phyloP scores from a whole-genome alignment of 2,113 vertebrate species.

The Paradisaea rubra region DNA sequence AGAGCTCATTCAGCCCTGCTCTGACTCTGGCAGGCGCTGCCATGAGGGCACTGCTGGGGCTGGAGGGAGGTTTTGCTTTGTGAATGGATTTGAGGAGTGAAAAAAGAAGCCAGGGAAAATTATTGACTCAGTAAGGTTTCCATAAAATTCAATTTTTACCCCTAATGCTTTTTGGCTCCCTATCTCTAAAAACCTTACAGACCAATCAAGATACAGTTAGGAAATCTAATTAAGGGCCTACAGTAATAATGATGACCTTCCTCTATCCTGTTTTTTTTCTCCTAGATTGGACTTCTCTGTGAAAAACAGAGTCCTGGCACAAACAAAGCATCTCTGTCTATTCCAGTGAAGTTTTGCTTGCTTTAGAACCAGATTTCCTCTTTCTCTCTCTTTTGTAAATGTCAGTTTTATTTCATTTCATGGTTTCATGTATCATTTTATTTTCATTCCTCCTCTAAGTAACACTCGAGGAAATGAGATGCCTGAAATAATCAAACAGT shows the following conservation, averaged over 20 bases:
- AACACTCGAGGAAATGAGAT: constrained; percentile 3
- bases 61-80: background rate
- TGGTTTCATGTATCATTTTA: constrained; percentile 7
- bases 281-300: background rate
- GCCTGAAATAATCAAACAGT: constrained; percentile 40
- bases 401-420: constrained; percentile 20
- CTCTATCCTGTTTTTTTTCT: background rate
- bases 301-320: background rate
- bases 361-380: background rate
- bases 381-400: background rate
- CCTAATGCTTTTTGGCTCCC: background rate
- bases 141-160: background rate
- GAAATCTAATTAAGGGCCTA: constrained; percentile 18
- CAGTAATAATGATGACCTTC: constrained; percentile 2
- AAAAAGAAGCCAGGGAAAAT: background rate
- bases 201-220: background rate
- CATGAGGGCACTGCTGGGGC: accelerated
- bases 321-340: constrained; percentile 13
- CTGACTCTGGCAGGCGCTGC: background rate
- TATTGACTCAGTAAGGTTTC: background rate
- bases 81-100: background rate
- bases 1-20: background rate
- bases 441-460: constrained; percentile 16
- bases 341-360: background rate
- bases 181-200: background rate